A percentile compares a stretch with the other conserved stretches of the same genome.
Conservation (phyloP, 2,113 vertebrate genomes). For the Siphamia tubifer region DNA sequence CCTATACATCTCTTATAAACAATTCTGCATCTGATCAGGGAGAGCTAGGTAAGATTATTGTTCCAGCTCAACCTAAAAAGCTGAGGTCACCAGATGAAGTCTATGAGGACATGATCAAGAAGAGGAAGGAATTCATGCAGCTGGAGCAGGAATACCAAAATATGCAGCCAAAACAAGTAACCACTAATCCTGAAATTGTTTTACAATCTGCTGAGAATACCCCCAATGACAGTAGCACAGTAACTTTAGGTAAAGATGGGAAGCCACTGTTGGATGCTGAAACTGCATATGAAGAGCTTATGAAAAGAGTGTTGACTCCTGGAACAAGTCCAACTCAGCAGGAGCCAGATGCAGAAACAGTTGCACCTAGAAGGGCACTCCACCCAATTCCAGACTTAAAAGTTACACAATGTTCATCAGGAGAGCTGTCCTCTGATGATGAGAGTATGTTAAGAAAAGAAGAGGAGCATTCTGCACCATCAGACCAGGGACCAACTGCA, state of each 20-base stretch:
- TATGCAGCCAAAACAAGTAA: conserved; percentile 79
- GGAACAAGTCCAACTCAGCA: conserved; percentile 87
- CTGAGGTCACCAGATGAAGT: conserved; percentile 85
- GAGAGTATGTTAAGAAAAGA: conserved; percentile 81
- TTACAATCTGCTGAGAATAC: conserved; percentile 85
- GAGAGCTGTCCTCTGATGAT: conserved; percentile 91
- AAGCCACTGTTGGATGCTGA: conserved; percentile 91
- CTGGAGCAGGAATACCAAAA: conserved; percentile 86
- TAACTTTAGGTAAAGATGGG: conserved; percentile 82
- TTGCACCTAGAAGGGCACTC: conserved; percentile 79
- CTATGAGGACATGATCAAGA: conserved; percentile 89
- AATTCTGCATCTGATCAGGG: conserved; percentile 79
- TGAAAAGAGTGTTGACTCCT: conserved; percentile 88
- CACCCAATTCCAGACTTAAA: conserved; percentile 95
- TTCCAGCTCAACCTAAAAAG: conserved; percentile 82
- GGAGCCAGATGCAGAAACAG: conserved; percentile 60
- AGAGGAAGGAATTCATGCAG: conserved; percentile 80
- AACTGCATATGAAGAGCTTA: conserved; percentile 91
- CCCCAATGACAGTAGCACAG: conserved; percentile 75
- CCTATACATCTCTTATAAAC: conserved; percentile 91
- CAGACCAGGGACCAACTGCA: conserved; percentile 60
- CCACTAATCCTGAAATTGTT: conserved; percentile 85
- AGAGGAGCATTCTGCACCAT: conserved; percentile 67
- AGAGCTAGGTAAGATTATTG: conserved; percentile 77
- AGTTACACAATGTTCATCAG: conserved; percentile 96